Percentiles rank a stretch among this genome's conserved stretches.
Evolutionary conservation across 2,113 vertebrate genomes (phyloP).

Genomic region (Hepsetus odoe): DNA sequence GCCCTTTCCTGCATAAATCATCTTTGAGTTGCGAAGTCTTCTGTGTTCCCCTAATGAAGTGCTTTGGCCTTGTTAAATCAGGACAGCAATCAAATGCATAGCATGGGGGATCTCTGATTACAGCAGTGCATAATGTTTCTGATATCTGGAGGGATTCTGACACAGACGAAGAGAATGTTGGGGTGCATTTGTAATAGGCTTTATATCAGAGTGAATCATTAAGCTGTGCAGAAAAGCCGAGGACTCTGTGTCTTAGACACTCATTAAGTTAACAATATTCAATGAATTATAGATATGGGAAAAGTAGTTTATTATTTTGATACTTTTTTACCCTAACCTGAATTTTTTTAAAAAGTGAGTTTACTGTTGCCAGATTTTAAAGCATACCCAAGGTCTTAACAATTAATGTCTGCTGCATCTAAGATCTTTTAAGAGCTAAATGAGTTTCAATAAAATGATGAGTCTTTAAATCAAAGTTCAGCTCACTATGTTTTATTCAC

Average conservation of each 20-base stretch:
- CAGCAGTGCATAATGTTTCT: not conserved
- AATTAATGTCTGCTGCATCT: not conserved
- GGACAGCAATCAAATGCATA: constrained; percentile 13
- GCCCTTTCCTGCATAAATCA: constrained; percentile 49
- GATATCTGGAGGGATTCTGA: constrained; percentile 1
- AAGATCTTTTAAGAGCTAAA: not conserved
- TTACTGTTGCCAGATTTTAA: not conserved
- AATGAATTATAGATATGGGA: constrained; percentile 5
- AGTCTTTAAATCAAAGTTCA: not conserved
- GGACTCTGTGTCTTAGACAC: not conserved
- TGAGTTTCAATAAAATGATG: not conserved
- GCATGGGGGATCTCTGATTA: not conserved
- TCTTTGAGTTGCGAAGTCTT: constrained; percentile 1
- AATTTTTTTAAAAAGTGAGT: not conserved
- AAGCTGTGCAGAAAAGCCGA: constrained; percentile 7
- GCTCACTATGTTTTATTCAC: not conserved
- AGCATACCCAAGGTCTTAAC: not conserved
- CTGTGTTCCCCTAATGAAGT: not conserved
- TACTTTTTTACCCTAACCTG: not conserved
- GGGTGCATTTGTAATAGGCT: not conserved
- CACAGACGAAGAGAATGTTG: not conserved
- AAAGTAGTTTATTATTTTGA: constrained; percentile 4
- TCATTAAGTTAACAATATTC: constrained; percentile 5
- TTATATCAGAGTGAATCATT: not conserved
- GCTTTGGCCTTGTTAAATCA: constrained; percentile 24